Evolutionary conservation across 92 coral and sea anemone genomes (phyloP).

Genomic region (Zoanthus sansibaricus): DNA sequence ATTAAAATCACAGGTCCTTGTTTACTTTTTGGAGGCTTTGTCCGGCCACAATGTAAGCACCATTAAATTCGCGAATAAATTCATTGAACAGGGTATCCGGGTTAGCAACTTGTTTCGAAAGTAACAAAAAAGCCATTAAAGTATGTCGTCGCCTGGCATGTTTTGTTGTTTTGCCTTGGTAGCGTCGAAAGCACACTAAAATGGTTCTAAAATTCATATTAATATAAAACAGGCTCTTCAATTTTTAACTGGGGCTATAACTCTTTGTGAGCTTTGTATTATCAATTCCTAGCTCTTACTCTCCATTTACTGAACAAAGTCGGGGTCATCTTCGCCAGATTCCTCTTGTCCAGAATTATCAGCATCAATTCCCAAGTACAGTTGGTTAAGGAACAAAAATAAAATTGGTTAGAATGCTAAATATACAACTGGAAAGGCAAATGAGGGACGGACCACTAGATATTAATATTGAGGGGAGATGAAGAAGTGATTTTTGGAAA

Average conservation of each 20-base stretch:
- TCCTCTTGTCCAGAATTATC: slow-evolving; percentile 57
- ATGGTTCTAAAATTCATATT: not conserved
- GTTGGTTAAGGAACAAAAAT: slow-evolving; percentile 52
- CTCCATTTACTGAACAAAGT: slow-evolving; percentile 44
- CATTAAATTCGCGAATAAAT: not conserved
- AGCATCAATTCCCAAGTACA: slow-evolving; percentile 52
- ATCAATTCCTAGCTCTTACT: not conserved
- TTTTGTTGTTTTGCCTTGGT: not conserved
- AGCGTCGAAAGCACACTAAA: not conserved
- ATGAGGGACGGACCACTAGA: no score
- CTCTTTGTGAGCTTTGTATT: not conserved
- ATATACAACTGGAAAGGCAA: no score
- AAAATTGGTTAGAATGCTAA: not conserved
- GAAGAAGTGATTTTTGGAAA: no score
- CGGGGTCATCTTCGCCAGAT: slow-evolving; percentile 62
- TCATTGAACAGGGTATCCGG: not conserved
- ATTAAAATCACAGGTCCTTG: not conserved
- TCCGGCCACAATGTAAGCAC: not conserved
- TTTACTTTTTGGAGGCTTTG: not conserved
- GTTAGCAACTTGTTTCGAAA: not conserved
- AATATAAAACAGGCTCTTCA: not conserved
- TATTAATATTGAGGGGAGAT: no score
- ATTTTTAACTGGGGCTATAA: not conserved
- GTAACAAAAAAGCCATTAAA: not conserved
- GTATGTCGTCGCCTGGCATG: not conserved